phyloP scores from a whole-genome alignment of 2,797 vertebrate species.

The Rousettus madagascariensis region DNA sequence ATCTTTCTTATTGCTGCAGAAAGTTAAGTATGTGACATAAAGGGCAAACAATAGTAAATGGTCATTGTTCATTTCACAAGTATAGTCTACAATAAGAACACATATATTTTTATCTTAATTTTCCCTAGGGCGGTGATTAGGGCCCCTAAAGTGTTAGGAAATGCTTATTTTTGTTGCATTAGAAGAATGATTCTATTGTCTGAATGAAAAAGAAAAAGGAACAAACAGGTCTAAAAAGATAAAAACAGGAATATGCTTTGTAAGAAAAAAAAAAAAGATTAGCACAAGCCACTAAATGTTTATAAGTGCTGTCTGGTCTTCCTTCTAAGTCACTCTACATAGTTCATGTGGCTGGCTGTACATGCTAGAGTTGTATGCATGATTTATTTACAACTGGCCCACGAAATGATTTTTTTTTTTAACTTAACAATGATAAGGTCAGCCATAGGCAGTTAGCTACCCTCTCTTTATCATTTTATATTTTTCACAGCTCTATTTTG shows the following conservation, averaged over 20 bases:
- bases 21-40: conserved; percentile 69
- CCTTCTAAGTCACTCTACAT: neutral
- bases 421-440: conserved; percentile 45
- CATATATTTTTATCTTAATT: conserved; percentile 70
- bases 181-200: conserved; percentile 63
- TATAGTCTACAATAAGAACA: conserved; percentile 58
- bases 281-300: neutral
- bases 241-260: conserved; percentile 56
- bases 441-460: conserved; percentile 22
- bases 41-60: conserved; percentile 79
- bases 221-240: conserved; percentile 67
- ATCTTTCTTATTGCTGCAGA: conserved; percentile 67
- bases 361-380: neutral
- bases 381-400: conserved; percentile 38
- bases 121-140: conserved; percentile 55
- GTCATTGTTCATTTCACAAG: conserved; percentile 77
- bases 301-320: neutral
- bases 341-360: neutral
- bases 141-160: conserved; percentile 52
- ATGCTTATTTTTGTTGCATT: conserved; percentile 70
- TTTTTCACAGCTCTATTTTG: conserved; percentile 30
- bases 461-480: conserved; percentile 38
- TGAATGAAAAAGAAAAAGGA: conserved; percentile 65
- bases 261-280: neutral
- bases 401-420: conserved; percentile 40